These are phyloP conservation scores for Tenrec ecaudatus DNA, from an alignment of 2,113 vertebrate species.

Conservation along the genomic window DNA sequence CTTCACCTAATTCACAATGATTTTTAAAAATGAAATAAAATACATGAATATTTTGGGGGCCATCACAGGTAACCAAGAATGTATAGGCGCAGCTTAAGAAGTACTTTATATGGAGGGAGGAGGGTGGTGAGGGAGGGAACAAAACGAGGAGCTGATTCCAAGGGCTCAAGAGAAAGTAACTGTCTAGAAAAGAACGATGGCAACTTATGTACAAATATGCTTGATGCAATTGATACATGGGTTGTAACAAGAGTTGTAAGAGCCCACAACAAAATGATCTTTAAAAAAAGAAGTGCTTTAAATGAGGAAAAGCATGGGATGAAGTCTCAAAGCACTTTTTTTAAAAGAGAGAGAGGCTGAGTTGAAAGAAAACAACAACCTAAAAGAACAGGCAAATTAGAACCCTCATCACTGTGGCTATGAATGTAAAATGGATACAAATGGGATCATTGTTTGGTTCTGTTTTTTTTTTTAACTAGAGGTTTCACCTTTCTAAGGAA, in stretches of 20 bases:
- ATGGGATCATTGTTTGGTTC: background rate
- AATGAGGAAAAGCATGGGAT: background rate
- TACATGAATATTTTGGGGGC: no score
- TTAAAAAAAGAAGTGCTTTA: background rate
- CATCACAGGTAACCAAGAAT: background rate
- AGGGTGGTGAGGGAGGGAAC: no score
- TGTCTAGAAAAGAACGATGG: no score
- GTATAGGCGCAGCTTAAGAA: background rate
- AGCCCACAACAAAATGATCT: no score
- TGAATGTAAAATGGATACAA: background rate
- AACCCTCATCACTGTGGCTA: background rate
- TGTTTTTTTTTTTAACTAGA: slow-evolving; percentile 51
- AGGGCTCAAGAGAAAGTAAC: no score
- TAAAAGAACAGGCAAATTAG: background rate
- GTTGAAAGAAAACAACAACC: background rate
- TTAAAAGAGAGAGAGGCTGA: background rate
- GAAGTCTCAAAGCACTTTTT: background rate
- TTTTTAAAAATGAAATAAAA: no score
- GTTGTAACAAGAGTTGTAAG: no score
- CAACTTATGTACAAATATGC: no score
- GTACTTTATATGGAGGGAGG: background rate
- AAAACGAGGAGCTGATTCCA: no score
- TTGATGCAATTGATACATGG: no score
- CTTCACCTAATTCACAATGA: no score
- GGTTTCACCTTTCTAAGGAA: slow-evolving; percentile 55